Evolutionary conservation across 2,888 invertebrate genomes (phyloP).

Genomic region (Drosophila atroscutellata): DNA sequence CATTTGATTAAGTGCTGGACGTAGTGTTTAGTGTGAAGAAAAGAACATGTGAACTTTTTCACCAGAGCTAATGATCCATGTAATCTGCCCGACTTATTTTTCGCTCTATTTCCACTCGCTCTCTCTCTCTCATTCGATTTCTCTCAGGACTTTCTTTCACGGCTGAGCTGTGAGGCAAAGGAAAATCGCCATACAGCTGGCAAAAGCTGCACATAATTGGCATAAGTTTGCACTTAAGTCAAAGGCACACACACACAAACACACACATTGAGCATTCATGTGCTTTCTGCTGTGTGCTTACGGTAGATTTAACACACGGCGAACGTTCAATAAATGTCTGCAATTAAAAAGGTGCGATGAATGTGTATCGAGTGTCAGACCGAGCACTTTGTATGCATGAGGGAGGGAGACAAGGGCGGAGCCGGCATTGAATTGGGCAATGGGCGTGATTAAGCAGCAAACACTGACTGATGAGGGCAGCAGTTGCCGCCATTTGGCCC

Average conservation of each 20-base stretch:
- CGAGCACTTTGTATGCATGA: conserved; percentile 15
- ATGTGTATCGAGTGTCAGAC: conserved; percentile 61
- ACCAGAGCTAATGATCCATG: conserved; percentile 76
- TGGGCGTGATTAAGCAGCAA: conserved; percentile 48
- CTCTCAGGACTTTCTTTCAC: background rate
- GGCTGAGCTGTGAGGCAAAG: conserved; percentile 4
- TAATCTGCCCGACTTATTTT: conserved; percentile 60
- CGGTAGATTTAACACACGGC: conserved; percentile 71
- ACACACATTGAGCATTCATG: conserved; percentile 7
- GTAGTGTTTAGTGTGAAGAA: conserved; percentile 60
- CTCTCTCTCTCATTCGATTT: background rate
- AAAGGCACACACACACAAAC: conserved; percentile 37
- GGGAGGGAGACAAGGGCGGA: background rate
- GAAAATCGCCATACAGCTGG: conserved; percentile 33
- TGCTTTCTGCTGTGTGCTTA: conserved; percentile 47
- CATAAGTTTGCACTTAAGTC: conserved; percentile 78
- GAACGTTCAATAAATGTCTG: conserved; percentile 73
- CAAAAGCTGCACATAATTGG: conserved; percentile 69
- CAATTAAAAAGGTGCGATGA: conserved; percentile 74
- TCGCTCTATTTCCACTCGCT: background rate
- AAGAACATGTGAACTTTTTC: conserved; percentile 73
- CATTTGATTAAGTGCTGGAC: conserved; percentile 77
- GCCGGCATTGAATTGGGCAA: conserved; percentile 10
- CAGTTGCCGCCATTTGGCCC: conserved; percentile 11
- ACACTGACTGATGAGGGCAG: conserved; percentile 37